Evolutionary conservation across 2,888 invertebrate species (phyloP).

Genomic region (Philhelius pedissequus): DNA sequence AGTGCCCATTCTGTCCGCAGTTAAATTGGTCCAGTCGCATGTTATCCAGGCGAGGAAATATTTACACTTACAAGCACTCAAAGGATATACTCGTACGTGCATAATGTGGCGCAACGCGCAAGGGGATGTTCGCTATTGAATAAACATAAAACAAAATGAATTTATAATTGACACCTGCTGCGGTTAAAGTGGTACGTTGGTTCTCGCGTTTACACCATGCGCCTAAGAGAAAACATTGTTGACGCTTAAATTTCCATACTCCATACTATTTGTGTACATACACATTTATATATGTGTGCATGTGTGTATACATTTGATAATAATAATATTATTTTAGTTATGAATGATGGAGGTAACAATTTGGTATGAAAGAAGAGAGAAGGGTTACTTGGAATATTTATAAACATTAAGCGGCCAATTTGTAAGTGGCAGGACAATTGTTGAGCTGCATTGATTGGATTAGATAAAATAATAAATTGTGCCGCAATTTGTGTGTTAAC

Average conservation of each 20-base stretch:
- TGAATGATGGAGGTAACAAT: slow-evolving; percentile 13
- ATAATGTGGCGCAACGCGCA: no score
- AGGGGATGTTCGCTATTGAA: slow-evolving; percentile 32
- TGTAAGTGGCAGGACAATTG: slow-evolving; percentile 42
- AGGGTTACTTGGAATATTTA: neutral
- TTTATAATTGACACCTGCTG: slow-evolving; percentile 67
- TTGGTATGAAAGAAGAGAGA: neutral
- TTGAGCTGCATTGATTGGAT: slow-evolving; percentile 49
- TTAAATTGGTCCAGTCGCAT: neutral
- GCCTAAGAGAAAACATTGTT: neutral
- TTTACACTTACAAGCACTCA: slow-evolving; percentile 30
- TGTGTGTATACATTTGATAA: slow-evolving; percentile 11
- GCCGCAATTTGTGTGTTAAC: slow-evolving; percentile 63
- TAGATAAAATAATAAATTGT: slow-evolving; percentile 65
- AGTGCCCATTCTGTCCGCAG: neutral
- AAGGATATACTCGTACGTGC: no score
- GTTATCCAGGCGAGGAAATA: slow-evolving; percentile 26
- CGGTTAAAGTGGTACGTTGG: slow-evolving; percentile 25
- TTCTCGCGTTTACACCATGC: slow-evolving; percentile 20
- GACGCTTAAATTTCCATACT: neutral
- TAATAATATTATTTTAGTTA: slow-evolving; percentile 13
- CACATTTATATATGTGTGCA: no score
- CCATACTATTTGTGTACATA: no score
- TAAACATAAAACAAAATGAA: slow-evolving; percentile 66
- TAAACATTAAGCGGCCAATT: slow-evolving; percentile 6